Percentiles rank a stretch among this genome's conserved stretches.
Evolutionary conservation across 1,140 invertebrate species (phyloP).

Genomic region (Bombyx mandarina): DNA sequence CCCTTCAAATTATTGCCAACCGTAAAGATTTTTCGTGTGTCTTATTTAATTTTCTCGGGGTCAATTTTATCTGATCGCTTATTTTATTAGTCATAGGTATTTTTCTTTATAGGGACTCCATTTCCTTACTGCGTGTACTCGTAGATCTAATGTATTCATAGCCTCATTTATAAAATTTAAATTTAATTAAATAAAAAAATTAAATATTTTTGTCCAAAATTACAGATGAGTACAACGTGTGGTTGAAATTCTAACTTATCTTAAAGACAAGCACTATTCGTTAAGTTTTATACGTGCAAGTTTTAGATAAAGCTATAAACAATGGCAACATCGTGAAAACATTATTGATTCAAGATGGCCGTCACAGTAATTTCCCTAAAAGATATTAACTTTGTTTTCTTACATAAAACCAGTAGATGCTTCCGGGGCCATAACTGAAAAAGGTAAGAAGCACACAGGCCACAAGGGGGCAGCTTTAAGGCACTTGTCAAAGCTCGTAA

Average conservation of each 20-base stretch:
- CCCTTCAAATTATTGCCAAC: constrained; percentile 59
- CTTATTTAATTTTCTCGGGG: constrained; percentile 28
- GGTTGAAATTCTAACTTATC: not conserved
- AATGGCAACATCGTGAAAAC: constrained; percentile 2
- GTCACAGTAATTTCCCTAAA: constrained; percentile 4
- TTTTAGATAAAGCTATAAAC: not conserved
- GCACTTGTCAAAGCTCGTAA: constrained; percentile 66
- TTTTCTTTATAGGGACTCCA: no score
- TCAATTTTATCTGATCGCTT: no score
- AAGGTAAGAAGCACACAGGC: constrained; percentile 32
- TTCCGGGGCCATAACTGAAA: constrained; percentile 43
- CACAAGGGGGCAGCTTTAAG: constrained; percentile 43
- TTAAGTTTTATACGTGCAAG: not conserved
- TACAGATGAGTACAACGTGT: not conserved
- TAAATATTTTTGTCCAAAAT: no score
- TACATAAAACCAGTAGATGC: constrained; percentile 24
- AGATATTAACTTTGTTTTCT: constrained; percentile 15
- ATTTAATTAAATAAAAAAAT: no score
- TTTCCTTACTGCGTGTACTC: no score
- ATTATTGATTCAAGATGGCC: constrained; percentile 1
- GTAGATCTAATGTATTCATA: no score
- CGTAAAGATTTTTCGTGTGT: constrained; percentile 42
- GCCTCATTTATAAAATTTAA: no score
- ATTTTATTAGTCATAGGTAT: no score
- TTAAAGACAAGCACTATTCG: not conserved